Percentiles rank a stretch among this genome's conserved stretches.
Conservation (phyloP, 1,140 invertebrate species). For the Drosophila simulans region DNA sequence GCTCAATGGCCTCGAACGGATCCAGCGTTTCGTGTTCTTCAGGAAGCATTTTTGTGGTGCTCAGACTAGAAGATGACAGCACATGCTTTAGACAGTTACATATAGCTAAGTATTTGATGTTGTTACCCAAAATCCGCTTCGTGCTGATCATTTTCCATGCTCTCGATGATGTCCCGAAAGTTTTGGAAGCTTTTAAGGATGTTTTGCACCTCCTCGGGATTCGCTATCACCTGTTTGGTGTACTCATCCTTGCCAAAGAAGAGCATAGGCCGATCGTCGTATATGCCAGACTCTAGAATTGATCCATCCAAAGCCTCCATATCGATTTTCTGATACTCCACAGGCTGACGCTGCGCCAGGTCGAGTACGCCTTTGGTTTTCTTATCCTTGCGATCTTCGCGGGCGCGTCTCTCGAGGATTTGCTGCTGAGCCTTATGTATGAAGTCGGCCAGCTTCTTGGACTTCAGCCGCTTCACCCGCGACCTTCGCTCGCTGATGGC, state of each 20-base stretch:
- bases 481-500: constrained; percentile 87
- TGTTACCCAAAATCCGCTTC: constrained; percentile 61
- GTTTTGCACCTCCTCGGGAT: constrained; percentile 66
- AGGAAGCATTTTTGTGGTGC: constrained; percentile 21
- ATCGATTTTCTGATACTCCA: constrained; percentile 75
- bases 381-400: constrained; percentile 68
- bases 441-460: constrained; percentile 87
- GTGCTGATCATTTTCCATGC: constrained; percentile 85
- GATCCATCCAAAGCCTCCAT: constrained; percentile 65
- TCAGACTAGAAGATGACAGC: constrained; percentile 33
- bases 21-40: constrained; percentile 45
- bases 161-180: constrained; percentile 83
- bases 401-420: constrained; percentile 75
- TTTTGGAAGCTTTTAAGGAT: constrained; percentile 78
- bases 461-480: constrained; percentile 87
- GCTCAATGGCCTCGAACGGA: constrained; percentile 72
- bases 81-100: neutral
- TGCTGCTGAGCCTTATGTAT: constrained; percentile 86
- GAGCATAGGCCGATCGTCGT: constrained; percentile 77
- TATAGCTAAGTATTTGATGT: neutral
- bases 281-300: constrained; percentile 61
- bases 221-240: constrained; percentile 61
- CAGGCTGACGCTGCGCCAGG: constrained; percentile 48
- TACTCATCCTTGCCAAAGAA: constrained; percentile 79
- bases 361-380: constrained; percentile 72